Base-by-base conservation (phyloP, 2,113 vertebrate genomes). In the Alligator mississippiensis region DNA sequence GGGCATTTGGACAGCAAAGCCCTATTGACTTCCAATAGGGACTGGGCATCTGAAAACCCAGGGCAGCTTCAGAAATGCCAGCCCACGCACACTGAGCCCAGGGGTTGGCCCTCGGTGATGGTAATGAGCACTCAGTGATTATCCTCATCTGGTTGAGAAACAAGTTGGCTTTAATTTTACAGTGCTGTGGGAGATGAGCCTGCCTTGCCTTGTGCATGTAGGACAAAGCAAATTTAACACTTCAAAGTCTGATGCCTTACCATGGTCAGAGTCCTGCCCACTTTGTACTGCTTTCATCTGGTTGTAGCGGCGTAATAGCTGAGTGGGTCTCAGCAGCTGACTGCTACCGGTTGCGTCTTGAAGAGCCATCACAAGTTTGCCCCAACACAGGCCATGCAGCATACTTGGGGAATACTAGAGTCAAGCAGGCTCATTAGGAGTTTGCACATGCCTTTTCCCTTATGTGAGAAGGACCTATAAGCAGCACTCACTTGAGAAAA, bases 261-360 rank as follows among this genome's bases (percentile, higher is more conserved):
- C 75, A 93, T 95, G 93, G 94, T 94, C 88, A 76, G 62, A 38
- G 55, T 92, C 90, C 92, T 95, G 93, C 93, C 94, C 93, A 82
- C 94, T 96, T 76, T 75, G 75, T 75, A 93, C 64, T 0, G 1
- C 78, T 82, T 92, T 92, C 84, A 95, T 94, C 96, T 85, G 84
- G 59, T 92, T 90, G 22, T 94, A 80, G 93, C 93, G 94, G 61
- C 88, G 85, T 94, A 78, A 6, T 57, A 15, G 93, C 83, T 90
- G 90, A 94, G 92, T 87, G 93, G 95, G 84, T 91, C 22, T 92
- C 81, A 93, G 94, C 94, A 93, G 89, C 84, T 93, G 90, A 0
- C 1, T 80, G 90, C 61, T 93, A 93, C 91, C 91, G 89, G 92
- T 87, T 94, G 75, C 87, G 80, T 80, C 64, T 88, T 82, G 91